phyloP scores from a whole-genome alignment of 2,888 invertebrate species.

The Eueremaeus valkanovi region DNA sequence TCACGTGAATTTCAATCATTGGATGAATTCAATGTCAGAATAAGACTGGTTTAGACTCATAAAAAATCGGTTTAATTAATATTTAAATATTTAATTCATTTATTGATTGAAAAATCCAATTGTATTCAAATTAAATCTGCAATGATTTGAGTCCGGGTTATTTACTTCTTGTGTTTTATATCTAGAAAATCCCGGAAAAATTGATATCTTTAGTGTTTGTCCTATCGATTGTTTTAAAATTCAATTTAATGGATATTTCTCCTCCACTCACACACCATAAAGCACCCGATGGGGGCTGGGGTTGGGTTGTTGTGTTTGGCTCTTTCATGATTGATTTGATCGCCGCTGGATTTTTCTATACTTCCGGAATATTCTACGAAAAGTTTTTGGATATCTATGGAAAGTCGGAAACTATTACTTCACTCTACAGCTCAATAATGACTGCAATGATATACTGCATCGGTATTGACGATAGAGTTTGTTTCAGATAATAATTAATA shows the following conservation, averaged over 20 bases:
- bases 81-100: too few relatives aligned
- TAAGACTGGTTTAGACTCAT: too few relatives aligned
- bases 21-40: too few relatives aligned
- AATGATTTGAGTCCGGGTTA: too few relatives aligned
- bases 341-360: constrained; percentile 35
- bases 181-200: too few relatives aligned
- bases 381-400: constrained; percentile 21
- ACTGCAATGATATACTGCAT: constrained; percentile 31
- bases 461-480: background rate
- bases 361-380: constrained; percentile 36
- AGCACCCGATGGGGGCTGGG: constrained; percentile 40
- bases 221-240: too few relatives aligned
- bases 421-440: constrained; percentile 31
- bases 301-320: constrained; percentile 37
- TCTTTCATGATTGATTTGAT: constrained; percentile 31
- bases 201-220: too few relatives aligned
- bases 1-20: too few relatives aligned
- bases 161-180: too few relatives aligned
- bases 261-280: background rate
- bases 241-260: background rate
- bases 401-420: constrained; percentile 28
- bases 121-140: too few relatives aligned
- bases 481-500: background rate
- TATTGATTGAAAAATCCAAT: too few relatives aligned
- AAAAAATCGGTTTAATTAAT: too few relatives aligned